Evolutionary conservation across 2,888 invertebrate species (phyloP), one percentile per base, ranked within the genome.

Genomic region (Lasioglossum leucozonium): DNA sequence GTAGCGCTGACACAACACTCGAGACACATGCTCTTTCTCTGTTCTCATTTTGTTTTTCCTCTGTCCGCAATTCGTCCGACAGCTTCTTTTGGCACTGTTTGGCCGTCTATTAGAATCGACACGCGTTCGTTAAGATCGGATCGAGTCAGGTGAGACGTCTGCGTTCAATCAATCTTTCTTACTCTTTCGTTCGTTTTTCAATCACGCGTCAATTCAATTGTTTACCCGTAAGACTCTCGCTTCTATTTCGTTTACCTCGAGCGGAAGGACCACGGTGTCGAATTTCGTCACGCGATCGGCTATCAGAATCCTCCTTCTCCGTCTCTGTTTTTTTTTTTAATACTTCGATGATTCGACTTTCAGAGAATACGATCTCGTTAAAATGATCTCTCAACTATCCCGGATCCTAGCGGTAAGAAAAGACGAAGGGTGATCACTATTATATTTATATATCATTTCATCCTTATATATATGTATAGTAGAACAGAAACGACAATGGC

Each of bases 401-500:
- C 77, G 81, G 34, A 82, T n/a, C 74, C 84, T 87, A 88, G 72
- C 83, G 84, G 75, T 88, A 89, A 91, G 86, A 89, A 88, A 89
- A 88, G 87, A 87, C 77, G 82, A 90, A 75, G 82, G 73, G 62
- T 82, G 88, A 81, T 85, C 40, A 81, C 67, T 67, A 83, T 67
- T 67, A 77, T 87, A 89, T 87, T 73, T 89, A 86, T 86, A 77
- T 86, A 84, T 90, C 67, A 82, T 72, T 84, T 83, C 76, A 83
- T 85, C 69, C 81, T 87, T 90, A 90, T 79, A 90, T 79, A 55
- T 55, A 55, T 26, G 22, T 55, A 85, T 85, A 89, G 76, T 89
- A 90, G 85, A 92, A 90, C 88, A 86, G 80, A 91, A 90, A 89
- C 76, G 86, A 89, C 84, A 92, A 93, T 93, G 92, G 93, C 93